Evolutionary conservation across 2,888 invertebrate genomes (phyloP), one percentile per base, ranked within the genome.

Genomic region (Pammene aurita): DNA sequence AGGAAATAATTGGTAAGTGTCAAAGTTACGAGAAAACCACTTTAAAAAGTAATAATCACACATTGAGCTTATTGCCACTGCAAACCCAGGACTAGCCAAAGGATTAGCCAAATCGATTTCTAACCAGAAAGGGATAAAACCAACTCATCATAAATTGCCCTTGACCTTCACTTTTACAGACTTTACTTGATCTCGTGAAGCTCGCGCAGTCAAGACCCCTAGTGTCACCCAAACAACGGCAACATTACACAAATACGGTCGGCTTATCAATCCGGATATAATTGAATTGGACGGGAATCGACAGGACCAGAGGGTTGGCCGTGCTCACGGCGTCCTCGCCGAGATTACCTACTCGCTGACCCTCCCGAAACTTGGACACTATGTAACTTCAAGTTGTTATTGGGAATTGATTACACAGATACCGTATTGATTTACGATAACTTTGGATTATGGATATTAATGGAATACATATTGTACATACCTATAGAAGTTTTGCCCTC

Each of bases 211-310:
- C 46, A 56, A 48, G 18, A 26, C 41, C 35, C 34, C 26, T 13
- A 52, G 63, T 58, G 58, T 68, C 68, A 38, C 63, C 60, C 42
- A 67, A 57, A 68, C 61, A 62, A 68, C 44, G 60, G 18, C 18
- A 48, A 64, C 41, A 71, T 75, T 72, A 58, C 69, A 66, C 66
- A 66, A 68, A 66, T 66, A 70, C 66, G 60, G 69, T 18, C 60
- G 67, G 74, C 74, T 78, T 75, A 77, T 78, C 73, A 70, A 71
- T 72, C 67, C 63, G 69, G 70, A 65, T 65, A 70, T 71, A 74
- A 76, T 77, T 75, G 74, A 80, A 77, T 78, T 72, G 76, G 67
- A 73, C 70, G 69, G 72, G 69, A 72, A 73, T 72, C 72, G 69
- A 60, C 69, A 48, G 65, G 69, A 69, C 69, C n/a, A n/a, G 69